Percentiles rank a stretch among this genome's conserved stretches.
These are phyloP conservation scores for Lasioglossum malachurum DNA, from an alignment of 2,888 invertebrate genomes.

Conservation along the genomic window DNA sequence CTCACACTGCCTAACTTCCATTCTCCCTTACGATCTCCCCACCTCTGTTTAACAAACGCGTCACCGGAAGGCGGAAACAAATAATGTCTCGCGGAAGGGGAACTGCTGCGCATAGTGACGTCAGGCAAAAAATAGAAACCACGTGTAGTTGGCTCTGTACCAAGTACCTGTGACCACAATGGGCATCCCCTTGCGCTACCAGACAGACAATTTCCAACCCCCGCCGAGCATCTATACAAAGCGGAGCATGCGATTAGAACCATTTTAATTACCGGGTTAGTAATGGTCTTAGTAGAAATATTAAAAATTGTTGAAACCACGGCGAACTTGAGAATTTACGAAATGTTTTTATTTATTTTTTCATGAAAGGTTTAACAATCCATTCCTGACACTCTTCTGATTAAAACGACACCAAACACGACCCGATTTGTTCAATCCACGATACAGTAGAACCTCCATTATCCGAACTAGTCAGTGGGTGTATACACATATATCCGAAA, in stretches of 20 bases:
- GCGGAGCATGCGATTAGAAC: not conserved
- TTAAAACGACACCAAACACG: no score
- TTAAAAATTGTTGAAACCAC: no score
- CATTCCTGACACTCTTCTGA: no score
- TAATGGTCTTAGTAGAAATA: not conserved
- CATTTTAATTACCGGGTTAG: not conserved
- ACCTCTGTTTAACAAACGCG: not conserved
- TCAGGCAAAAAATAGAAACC: constrained; percentile 27
- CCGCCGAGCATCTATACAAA: not conserved
- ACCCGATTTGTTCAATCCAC: no score
- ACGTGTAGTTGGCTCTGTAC: constrained; percentile 48
- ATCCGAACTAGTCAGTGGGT: no score
- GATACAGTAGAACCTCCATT: no score
- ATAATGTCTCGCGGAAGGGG: not conserved
- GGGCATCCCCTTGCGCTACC: constrained; percentile 48
- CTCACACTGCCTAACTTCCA: not conserved
- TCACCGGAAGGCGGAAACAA: constrained; percentile 3
- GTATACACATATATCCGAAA: no score
- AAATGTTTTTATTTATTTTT: no score
- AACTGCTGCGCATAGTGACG: not conserved
- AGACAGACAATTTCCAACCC: constrained; percentile 48
- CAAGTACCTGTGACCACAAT: constrained; percentile 52
- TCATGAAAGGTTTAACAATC: no score
- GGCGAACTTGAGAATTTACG: no score
- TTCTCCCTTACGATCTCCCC: not conserved